These are phyloP conservation scores for Dendrocincla tyrannina DNA, from an alignment of 2,797 vertebrate genomes.

Conservation along the genomic window DNA sequence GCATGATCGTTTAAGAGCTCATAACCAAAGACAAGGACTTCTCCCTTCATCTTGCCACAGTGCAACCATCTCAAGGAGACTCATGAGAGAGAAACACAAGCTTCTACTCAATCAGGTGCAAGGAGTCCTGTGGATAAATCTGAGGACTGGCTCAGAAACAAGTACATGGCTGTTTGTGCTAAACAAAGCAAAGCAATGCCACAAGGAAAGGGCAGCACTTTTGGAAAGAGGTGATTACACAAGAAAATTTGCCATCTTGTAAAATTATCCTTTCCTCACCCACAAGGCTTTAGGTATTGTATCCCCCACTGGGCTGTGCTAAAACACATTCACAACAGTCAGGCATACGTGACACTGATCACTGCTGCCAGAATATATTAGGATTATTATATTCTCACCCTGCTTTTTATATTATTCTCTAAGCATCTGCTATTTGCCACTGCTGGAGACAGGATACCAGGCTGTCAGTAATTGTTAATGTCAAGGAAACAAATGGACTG, in stretches of 20 bases:
- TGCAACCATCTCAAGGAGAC: neutral
- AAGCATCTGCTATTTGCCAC: slow-evolving; percentile 62
- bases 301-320: neutral
- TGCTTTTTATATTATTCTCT: slow-evolving; percentile 37
- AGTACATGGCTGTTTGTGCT: neutral
- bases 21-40: neutral
- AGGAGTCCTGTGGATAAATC: neutral
- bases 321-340: neutral
- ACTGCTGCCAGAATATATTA: slow-evolving; percentile 38
- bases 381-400: slow-evolving; percentile 48
- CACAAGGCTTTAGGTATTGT: neutral
- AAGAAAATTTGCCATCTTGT: neutral
- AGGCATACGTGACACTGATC: neutral
- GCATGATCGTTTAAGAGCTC: accelerated
- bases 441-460: slow-evolving; percentile 39
- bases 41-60: neutral
- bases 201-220: neutral
- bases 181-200: neutral
- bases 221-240: neutral
- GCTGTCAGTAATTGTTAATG: slow-evolving; percentile 40
- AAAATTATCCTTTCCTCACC: neutral
- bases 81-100: neutral
- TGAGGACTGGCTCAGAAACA: neutral
- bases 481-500: slow-evolving; percentile 51
- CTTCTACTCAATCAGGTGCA: neutral